These are phyloP conservation scores for Apis cerana DNA, from an alignment of 1,140 invertebrate species.

Conservation along the genomic window DNA sequence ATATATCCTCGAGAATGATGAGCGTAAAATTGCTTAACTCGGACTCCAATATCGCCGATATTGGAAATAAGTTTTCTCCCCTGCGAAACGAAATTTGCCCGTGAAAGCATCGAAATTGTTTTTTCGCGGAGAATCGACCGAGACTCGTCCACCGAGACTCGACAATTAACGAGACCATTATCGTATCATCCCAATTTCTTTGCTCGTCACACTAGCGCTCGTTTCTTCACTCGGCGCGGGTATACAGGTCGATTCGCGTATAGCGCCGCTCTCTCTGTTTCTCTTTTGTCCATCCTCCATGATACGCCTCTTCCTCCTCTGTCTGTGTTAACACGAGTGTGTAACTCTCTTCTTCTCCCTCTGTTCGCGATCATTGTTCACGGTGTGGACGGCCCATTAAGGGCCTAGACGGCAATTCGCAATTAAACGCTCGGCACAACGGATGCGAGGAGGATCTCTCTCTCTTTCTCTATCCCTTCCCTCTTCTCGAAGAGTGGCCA, in stretches of 20 bases:
- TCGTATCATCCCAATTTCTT: conserved; percentile 58
- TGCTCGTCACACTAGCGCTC: conserved; percentile 55
- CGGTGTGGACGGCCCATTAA: conserved; percentile 57
- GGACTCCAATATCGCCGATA: background rate
- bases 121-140: conserved; percentile 29
- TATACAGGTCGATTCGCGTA: conserved; percentile 51
- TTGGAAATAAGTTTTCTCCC: background rate
- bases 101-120: background rate
- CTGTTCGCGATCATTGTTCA: conserved; percentile 47
- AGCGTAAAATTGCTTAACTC: conserved; percentile 8
- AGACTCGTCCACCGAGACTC: conserved; percentile 25
- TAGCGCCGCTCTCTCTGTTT: conserved; percentile 8
- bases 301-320: conserved; percentile 11
- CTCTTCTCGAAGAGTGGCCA: conserved; percentile 20
- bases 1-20: background rate
- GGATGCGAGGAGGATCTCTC: conserved; percentile 34
- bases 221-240: conserved; percentile 53
- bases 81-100: conserved; percentile 7
- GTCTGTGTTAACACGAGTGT: background rate
- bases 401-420: conserved; percentile 53
- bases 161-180: conserved; percentile 57
- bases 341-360: background rate
- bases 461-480: background rate
- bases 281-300: conserved; percentile 1
- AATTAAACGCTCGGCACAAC: conserved; percentile 60